Percentiles rank a stretch among this genome's conserved stretches.
phyloP scores from a whole-genome alignment of 2,797 vertebrate genomes.

The Emys orbicularis region DNA sequence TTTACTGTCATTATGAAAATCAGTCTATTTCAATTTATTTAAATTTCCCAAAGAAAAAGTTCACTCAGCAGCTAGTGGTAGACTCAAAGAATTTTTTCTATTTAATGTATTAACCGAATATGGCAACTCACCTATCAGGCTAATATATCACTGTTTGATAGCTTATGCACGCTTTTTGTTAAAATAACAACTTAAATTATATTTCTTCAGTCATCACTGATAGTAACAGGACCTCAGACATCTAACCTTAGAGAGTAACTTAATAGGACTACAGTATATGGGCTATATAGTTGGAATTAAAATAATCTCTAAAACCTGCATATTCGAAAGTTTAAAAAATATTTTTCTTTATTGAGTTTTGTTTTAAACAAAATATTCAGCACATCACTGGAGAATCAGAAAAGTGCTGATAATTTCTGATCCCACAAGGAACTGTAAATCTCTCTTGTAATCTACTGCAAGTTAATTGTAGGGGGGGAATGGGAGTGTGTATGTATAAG shows the following conservation, averaged over 20 bases:
- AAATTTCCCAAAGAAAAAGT: not conserved
- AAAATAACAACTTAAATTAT: not conserved
- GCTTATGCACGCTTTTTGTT: not conserved
- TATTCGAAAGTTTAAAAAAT: not conserved
- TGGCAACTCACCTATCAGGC: not conserved
- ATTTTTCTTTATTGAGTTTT: not conserved
- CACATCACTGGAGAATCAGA: not conserved
- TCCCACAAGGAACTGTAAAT: not conserved
- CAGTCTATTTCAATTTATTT: not conserved
- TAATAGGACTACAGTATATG: not conserved
- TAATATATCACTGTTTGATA: not conserved
- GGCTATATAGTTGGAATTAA: not conserved
- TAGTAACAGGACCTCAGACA: not conserved
- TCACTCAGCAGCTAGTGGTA: not conserved
- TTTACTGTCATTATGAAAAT: not conserved
- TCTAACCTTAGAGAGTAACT: not conserved
- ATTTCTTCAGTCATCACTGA: not conserved
- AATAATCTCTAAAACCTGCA: not conserved
- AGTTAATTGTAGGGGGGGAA: not conserved
- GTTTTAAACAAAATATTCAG: not conserved
- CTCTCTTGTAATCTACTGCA: not conserved
- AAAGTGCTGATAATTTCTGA: not conserved
- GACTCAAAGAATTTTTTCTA: not conserved
- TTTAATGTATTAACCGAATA: not conserved
- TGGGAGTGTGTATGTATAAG: fast-evolving